Percentiles rank a stretch among this genome's conserved stretches.
phyloP scores from a whole-genome alignment of 2,113 vertebrate species.

The Oxyura jamaicensis region DNA sequence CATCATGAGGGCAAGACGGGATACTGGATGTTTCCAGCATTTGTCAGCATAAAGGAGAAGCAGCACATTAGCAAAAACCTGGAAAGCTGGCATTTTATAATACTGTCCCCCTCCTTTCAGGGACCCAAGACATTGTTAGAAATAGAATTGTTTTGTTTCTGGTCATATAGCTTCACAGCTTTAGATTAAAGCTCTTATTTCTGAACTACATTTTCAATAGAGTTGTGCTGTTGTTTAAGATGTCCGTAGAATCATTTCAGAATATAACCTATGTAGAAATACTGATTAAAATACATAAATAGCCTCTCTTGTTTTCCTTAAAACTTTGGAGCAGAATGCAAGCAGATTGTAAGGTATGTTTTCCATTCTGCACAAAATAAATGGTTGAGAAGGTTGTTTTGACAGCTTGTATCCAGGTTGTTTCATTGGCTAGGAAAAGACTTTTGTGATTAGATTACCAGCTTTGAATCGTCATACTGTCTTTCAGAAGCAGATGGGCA shows the following conservation, averaged over 20 bases:
- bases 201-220: not conserved
- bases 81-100: not conserved
- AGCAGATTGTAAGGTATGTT: slow-evolving; percentile 19
- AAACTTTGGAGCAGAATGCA: slow-evolving; percentile 1
- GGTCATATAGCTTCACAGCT: not conserved
- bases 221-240: not conserved
- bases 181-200: not conserved
- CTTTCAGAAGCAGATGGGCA: slow-evolving; percentile 51
- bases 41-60: not conserved
- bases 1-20: not conserved
- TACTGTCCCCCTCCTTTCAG: not conserved
- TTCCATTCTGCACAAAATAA: slow-evolving; percentile 42
- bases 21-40: not conserved
- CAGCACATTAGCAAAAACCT: not conserved
- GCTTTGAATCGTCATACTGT: slow-evolving; percentile 34
- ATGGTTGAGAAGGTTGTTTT: slow-evolving; percentile 26
- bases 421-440: slow-evolving; percentile 33
- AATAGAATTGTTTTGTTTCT: not conserved
- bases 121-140: not conserved
- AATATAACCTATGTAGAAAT: not conserved
- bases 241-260: slow-evolving; percentile 1
- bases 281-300: slow-evolving; percentile 4
- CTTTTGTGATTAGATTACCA: slow-evolving; percentile 54
- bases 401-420: slow-evolving; percentile 63
- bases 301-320: slow-evolving; percentile 24